Conservation (phyloP, 2,888 invertebrate species). For the Drosophila demipolita region DNA sequence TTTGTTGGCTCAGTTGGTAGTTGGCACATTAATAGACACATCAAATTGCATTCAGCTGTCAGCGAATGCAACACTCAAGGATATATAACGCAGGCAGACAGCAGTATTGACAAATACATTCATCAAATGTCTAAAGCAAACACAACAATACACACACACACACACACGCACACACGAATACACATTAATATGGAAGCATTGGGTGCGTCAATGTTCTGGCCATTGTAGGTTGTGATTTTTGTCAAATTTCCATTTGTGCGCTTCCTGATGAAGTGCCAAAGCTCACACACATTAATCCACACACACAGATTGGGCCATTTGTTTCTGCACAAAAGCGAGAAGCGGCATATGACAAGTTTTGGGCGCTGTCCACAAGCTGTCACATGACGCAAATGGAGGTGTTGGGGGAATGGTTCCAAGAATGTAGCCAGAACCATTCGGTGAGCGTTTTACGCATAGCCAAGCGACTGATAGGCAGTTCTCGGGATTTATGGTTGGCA, state of each 20-base stretch:
- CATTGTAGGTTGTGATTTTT: conserved; percentile 67
- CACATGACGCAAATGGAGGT: conserved; percentile 17
- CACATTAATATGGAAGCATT: conserved; percentile 21
- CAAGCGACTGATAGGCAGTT: conserved; percentile 68
- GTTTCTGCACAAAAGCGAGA: conserved; percentile 43
- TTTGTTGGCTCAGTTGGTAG: conserved; percentile 30
- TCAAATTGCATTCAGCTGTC: conserved; percentile 52
- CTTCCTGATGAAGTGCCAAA: conserved; percentile 54
- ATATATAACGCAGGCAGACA: not conserved
- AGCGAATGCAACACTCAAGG: conserved; percentile 26
- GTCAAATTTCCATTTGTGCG: conserved; percentile 67
- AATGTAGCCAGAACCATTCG: conserved; percentile 9
- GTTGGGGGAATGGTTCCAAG: not conserved
- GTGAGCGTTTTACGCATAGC: conserved; percentile 62
- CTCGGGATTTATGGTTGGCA: conserved; percentile 72
- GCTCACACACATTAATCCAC: conserved; percentile 21
- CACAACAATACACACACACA: conserved; percentile 1
- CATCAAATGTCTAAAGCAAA: conserved; percentile 54
- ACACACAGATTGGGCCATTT: conserved; percentile 35
- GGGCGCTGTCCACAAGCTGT: conserved; percentile 76
- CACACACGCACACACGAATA: conserved; percentile 1
- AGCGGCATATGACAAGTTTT: conserved; percentile 60
- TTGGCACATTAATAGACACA: conserved; percentile 53
- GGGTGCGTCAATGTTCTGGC: conserved; percentile 17
- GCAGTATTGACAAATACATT: conserved; percentile 44